phyloP scores from a whole-genome alignment of 2,797 vertebrate species.

The Choloepus didactylus region DNA sequence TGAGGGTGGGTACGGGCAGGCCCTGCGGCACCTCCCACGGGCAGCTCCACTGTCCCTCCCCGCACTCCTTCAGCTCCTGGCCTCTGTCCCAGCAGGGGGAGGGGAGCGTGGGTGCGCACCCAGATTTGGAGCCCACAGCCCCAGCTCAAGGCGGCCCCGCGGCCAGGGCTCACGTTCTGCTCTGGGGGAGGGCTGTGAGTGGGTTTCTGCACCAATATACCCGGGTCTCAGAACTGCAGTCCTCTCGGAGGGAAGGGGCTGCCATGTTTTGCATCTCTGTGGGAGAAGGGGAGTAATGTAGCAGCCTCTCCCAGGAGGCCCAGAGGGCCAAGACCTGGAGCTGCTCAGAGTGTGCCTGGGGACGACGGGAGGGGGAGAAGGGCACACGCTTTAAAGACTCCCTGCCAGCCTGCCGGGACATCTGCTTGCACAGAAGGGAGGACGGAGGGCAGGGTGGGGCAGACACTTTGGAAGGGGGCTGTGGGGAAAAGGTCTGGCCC shows the following conservation, averaged over 20 bases:
- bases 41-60: slow-evolving; percentile 11
- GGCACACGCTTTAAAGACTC: not conserved
- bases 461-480: not conserved
- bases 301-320: slow-evolving; percentile 34
- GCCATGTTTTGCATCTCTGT: not conserved
- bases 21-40: not conserved
- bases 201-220: not conserved
- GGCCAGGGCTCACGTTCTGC: not conserved
- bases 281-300: not conserved
- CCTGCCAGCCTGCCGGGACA: slow-evolving; percentile 31
- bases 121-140: not conserved
- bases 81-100: not conserved
- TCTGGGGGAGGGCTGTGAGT: not conserved
- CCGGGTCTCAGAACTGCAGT: not conserved
- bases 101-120: not conserved
- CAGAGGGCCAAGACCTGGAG: not conserved
- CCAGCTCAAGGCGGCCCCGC: not conserved
- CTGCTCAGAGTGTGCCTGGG: not conserved
- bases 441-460: not conserved
- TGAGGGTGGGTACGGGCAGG: slow-evolving; percentile 55
- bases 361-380: not conserved
- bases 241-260: not conserved
- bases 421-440: slow-evolving; percentile 19
- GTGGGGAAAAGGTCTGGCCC: slow-evolving; percentile 78
- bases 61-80: not conserved